Base-by-base conservation (phyloP, 2,113 vertebrate genomes). In the Falco punctatus region DNA sequence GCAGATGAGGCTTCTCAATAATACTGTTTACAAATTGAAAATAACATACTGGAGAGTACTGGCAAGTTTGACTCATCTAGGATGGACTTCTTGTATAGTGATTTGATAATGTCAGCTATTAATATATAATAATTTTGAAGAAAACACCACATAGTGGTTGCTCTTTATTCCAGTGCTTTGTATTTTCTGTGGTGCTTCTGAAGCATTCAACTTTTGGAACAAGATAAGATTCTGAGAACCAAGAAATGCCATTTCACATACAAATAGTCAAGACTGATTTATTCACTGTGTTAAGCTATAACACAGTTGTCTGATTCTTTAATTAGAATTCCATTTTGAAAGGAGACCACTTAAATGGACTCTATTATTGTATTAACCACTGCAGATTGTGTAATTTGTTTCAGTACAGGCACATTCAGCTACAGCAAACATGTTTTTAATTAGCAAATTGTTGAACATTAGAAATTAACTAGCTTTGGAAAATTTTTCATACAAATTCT, bases 301-400 rank as follows among this genome's bases (percentile, higher is more conserved):
- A 75, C 51, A 71, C 32, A 84, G 15, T 67, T 65, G 46, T 10
- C 32, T 66, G 27, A 59, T 66, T 62, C 82, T 77, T 72, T 15
- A 40, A 62, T 86, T 67, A 92, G 10, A 84, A 92, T 90, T 75
- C 58, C 24, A 44, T 88, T 96, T 92, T 88, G 71, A 92, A 92
- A 93, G 48, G 18, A 91, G 16, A 58, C 33, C 92, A 80, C 38
- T 87, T 55, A 69, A 77, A 81, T 80, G 26, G 62, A 57, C 66
- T 93, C 49, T 17, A 42, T 87, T 94, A 72, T 81, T 65, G 40
- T 69, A 77, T 73, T 84, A 90, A 72, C 49, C 46, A 81, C 62
- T 66, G 49, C 49, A 80, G 81, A 94, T 77, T 90, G 82, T 72
- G 85, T 69, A 72, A 72, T 90, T 91, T 85, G 74, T 88, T 96